Evolutionary conservation across 2,888 invertebrate genomes (phyloP), one percentile per base, ranked within the genome.

Genomic region (Ophonus ardosiacus): DNA sequence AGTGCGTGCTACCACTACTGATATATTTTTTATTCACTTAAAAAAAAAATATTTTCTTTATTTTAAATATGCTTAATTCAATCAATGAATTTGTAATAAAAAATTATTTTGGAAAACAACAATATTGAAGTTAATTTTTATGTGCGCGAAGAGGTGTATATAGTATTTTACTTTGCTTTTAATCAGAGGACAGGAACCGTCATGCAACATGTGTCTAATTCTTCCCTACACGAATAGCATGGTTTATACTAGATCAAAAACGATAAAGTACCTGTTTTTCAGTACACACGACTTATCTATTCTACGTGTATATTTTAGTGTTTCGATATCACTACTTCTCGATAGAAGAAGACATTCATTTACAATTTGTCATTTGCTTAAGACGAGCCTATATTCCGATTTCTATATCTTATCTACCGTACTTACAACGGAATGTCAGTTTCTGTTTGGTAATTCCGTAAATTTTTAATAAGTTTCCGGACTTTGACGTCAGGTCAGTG

Each of bases 361-460:
- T 84, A 65, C 51, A 78, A 84, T 51, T 84, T 63, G 56, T 51
- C 84, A 84, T 78, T 84, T 84, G 84, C 56, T 78, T 63, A 61
- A 24, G 76, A 43, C 61, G 18, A 59, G 57, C 18, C 43, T 51
- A n/a, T 81, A 81, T 40, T 24, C 63, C 56, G 43, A 65, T 81
- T 68, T 68, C 71, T 51, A 71, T 81, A 81, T 81, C 81, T 81
- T 81, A 81, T 81, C 81, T 68, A 13, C 43, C 10, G 8, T 56
- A 31, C 31, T 3, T 31, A 31, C 5, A 2, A 63, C 43, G 21
- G 40, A 61, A 17, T 56, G 13, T 63, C 51, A 56, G 17, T 61
- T 38, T 2, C 43, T 13, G 13, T 68, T n/a, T 31, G 10, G n/a
- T 40, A 21, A 38, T 74, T 51, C 43, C 24, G 24, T 21, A 57